phyloP scores from a whole-genome alignment of 2,888 invertebrate genomes.

The Monochamus alternatus region DNA sequence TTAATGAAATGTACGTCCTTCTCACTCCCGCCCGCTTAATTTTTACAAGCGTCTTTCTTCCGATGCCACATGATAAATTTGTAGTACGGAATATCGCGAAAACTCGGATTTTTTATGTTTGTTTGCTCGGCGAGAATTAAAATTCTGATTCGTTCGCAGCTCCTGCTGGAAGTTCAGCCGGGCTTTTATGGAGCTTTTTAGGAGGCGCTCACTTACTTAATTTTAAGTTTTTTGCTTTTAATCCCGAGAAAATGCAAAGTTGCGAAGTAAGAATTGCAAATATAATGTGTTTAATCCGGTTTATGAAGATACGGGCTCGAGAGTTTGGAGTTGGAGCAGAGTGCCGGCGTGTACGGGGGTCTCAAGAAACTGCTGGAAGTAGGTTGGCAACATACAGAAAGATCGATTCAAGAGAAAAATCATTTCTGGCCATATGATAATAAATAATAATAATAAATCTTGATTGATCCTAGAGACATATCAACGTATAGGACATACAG shows the following conservation, averaged over 20 bases:
- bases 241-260: slow-evolving; percentile 48
- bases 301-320: slow-evolving; percentile 46
- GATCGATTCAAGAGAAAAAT: too few relatives aligned
- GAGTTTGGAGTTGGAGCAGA: slow-evolving; percentile 39
- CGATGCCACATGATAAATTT: slow-evolving; percentile 67
- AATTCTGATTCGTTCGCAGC: slow-evolving; percentile 49
- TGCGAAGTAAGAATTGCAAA: slow-evolving; percentile 48
- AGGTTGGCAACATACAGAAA: too few relatives aligned
- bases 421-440: too few relatives aligned
- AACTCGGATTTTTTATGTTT: slow-evolving; percentile 48
- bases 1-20: slow-evolving; percentile 71
- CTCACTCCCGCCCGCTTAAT: slow-evolving; percentile 65
- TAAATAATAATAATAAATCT: too few relatives aligned
- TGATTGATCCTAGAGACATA: too few relatives aligned
- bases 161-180: slow-evolving; percentile 25
- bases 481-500: too few relatives aligned
- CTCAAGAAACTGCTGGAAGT: slow-evolving; percentile 10
- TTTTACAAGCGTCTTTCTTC: slow-evolving; percentile 59
- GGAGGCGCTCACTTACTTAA: slow-evolving; percentile 45
- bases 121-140: slow-evolving; percentile 50
- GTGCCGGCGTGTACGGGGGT: slow-evolving; percentile 21
- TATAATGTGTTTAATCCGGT: slow-evolving; percentile 49
- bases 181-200: slow-evolving; percentile 41
- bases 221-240: slow-evolving; percentile 47
- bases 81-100: slow-evolving; percentile 57